Base-by-base conservation (phyloP, 2,113 vertebrate species). In the Grammomys surdaster region DNA sequence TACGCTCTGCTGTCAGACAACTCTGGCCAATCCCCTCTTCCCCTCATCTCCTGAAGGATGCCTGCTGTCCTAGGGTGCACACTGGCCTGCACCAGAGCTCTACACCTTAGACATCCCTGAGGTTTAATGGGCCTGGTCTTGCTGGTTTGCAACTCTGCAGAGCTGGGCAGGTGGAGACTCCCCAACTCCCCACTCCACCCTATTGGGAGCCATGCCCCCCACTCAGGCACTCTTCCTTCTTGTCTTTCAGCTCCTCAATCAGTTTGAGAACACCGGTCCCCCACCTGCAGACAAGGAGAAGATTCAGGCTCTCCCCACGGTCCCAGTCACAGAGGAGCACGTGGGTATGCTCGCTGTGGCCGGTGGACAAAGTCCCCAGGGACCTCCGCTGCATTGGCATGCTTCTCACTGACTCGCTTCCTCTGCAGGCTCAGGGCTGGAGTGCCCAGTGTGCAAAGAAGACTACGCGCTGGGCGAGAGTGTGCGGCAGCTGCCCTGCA, bases 361-460 rank as follows among this genome's bases (percentile, higher is more conserved):
- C 0, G 60, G 58, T 54, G 58, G 33, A 4, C 31, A 77, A 7
- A 33, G 7, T 46, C 56, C 31, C 31, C 0, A 1, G 56, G 33
- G 10, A 1, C 54, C 17, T 7, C 5, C 43, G 58, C 28, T 12
- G 31, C 16, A 1, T 6, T 3, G 8, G 54, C 40, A 2, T 31
- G 16, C 43, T 33, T 51, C 75, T 67, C 43, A 36, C 10, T 3
- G 14, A 31, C 70, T 33, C 7, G n/a, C 40, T 7, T 16, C 46
- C 67, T 4, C 36, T 1, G 0, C 98, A 99, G 99, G 99, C 98
- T 99, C 99, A 0, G 99, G 99, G 95, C 98, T 99, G 82, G 99
- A 99, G 98, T 99, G 99, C 97, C 99, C 99, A 0, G 99, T 99
- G 96, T 99, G 99, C 98, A 99, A 99, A 99, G 99, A 99, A 81